Evolutionary conservation across 2,888 invertebrate species (phyloP), one percentile per base, ranked within the genome.

Genomic region (Pristionchus arcanus): DNA sequence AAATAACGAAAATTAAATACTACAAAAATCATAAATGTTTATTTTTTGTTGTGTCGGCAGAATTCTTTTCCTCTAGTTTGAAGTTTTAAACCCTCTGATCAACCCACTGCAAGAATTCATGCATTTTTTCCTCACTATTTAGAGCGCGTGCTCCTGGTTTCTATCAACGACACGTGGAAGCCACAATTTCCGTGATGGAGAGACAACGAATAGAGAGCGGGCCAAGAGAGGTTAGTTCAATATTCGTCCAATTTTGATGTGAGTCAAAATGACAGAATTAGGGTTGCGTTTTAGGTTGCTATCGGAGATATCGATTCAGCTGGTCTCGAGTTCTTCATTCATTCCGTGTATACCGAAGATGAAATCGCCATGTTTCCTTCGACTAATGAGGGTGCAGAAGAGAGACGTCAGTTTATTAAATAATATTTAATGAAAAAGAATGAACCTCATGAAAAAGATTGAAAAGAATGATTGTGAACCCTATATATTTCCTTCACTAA

Each of bases 331-430:
- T 94, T 94, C 90, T 94, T 94, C 90, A 93, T 94, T 49, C 92
- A 92, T 83, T 94, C 94, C 55, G 93, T 94, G 28, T 94, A 94
- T 90, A 94, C 94, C 25, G 94, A 94, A 63, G 94, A 94, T 19
- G 94, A 94, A 90, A 92, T 94, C 81, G 92, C 93, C 86, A 89
- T 59, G 90, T 93, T 87, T 91, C 92, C n/a, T 42, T 86, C 59
- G 91, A 90, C 71, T 19, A 19, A 55, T 3, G 90, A 90, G 87
- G 91, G 85, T 13, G 91, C 90, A 68, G 89, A 92, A 16, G 91
- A 92, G 53, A 34, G 91, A 90, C 91, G 92, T 92, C 68, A 90
- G 92, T 90, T 63, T 34, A 25, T 37, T 37, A 37, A 13, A 25
- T 34, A 66, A 1, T 66, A 21, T 59, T 59, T 11, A 49, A 49